Conservation (phyloP, 1,140 invertebrate species). For the Holcopasites calliopsidis region DNA sequence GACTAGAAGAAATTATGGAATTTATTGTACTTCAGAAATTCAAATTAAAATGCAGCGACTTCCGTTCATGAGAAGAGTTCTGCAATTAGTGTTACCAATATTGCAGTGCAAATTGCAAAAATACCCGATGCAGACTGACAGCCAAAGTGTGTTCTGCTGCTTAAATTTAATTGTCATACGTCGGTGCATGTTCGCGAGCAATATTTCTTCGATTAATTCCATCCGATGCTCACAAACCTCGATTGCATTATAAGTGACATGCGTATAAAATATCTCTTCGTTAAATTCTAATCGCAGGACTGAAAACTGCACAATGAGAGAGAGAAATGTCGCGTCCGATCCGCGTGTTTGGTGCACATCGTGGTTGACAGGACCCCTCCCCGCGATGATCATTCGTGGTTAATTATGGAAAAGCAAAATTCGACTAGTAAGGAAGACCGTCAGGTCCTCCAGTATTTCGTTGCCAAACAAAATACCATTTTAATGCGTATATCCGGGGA, state of each 20-base stretch:
- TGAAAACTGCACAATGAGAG: background rate
- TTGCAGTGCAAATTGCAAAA: background rate
- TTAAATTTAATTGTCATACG: slow-evolving; percentile 31
- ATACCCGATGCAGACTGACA: slow-evolving; percentile 3
- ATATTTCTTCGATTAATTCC: slow-evolving; percentile 4
- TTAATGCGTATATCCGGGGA: slow-evolving; percentile 61
- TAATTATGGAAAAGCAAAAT: slow-evolving; percentile 50
- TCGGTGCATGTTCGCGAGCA: background rate
- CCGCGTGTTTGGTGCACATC: background rate
- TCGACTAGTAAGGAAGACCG: slow-evolving; percentile 38
- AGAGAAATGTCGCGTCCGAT: slow-evolving; percentile 1
- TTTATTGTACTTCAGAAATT: too few species aligned
- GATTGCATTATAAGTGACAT: background rate
- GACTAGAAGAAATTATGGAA: too few species aligned
- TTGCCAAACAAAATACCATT: slow-evolving; percentile 65
- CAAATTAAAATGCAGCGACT: too few species aligned
- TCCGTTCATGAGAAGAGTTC: too few species aligned
- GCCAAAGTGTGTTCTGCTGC: slow-evolving; percentile 9
- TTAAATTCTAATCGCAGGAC: background rate
- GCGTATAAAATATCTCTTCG: background rate
- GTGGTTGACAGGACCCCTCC: background rate
- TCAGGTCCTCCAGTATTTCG: slow-evolving; percentile 53
- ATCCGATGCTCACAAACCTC: background rate
- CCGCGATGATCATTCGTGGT: slow-evolving; percentile 7
- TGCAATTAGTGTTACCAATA: too few species aligned